Evolutionary conservation across 2,113 vertebrate genomes (phyloP).

Genomic region (Ictalurus furcatus): DNA sequence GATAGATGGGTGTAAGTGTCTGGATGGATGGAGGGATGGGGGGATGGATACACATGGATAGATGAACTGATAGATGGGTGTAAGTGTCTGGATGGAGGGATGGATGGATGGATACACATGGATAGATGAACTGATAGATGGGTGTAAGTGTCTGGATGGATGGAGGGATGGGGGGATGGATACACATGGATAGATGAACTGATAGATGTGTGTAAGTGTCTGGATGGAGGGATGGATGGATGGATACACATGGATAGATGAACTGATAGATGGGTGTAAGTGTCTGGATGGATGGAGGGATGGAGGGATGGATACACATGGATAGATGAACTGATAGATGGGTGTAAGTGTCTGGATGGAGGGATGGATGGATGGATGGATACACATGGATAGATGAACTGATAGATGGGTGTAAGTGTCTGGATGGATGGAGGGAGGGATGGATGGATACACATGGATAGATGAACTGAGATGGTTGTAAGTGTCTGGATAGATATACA

Average conservation of each 20-base stretch:
- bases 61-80: too few relatives aligned
- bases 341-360: too few relatives aligned
- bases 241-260: too few relatives aligned
- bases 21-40: too few relatives aligned
- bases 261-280: too few relatives aligned
- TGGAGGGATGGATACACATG: neutral
- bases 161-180: too few relatives aligned
- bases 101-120: neutral
- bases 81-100: neutral
- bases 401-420: neutral
- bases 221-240: neutral
- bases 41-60: too few relatives aligned
- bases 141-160: too few relatives aligned
- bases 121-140: too few relatives aligned
- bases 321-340: neutral
- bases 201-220: neutral
- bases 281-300: neutral
- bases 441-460: neutral
- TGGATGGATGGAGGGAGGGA: too few relatives aligned
- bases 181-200: too few relatives aligned
- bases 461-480: neutral
- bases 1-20: too few relatives aligned
- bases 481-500: neutral
- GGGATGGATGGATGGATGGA: neutral
- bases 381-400: neutral